Evolutionary conservation across 2,113 vertebrate species (phyloP).

Genomic region (Archocentrus centrarchus): DNA sequence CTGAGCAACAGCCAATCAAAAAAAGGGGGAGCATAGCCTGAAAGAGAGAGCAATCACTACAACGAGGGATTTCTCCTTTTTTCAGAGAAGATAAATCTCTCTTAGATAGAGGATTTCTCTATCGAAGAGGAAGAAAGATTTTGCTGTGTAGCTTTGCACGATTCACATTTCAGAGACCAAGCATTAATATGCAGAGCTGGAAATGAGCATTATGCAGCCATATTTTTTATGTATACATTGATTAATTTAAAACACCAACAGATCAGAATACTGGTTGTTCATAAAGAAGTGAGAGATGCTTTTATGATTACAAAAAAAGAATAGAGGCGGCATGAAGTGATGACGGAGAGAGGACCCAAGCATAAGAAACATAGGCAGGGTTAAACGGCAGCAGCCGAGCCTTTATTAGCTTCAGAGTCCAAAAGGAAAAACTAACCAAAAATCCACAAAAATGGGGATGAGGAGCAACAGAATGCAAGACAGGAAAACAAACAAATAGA

Average conservation of each 20-base stretch:
- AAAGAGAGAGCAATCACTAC: not conserved
- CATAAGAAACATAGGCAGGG: not conserved
- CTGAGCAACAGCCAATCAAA: no score
- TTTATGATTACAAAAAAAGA: no score
- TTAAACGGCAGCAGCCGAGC: not conserved
- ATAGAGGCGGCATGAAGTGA: not conserved
- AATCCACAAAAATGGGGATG: not conserved
- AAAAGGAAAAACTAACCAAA: not conserved
- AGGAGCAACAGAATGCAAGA: not conserved
- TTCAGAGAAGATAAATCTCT: not conserved
- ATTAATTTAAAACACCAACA: no score
- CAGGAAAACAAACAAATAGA: not conserved
- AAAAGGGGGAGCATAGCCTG: fast-evolving
- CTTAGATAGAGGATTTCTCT: not conserved
- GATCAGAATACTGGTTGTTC: no score
- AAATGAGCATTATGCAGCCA: no score
- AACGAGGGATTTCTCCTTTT: not conserved
- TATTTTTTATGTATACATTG: no score
- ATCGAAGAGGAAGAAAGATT: not conserved
- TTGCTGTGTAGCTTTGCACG: not conserved
- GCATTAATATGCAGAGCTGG: not conserved
- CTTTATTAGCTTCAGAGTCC: not conserved
- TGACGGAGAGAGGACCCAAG: not conserved
- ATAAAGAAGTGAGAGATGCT: no score
- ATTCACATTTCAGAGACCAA: no score